Evolutionary conservation across 2,797 vertebrate species (phyloP).

Genomic region (Pteropus rufus): DNA sequence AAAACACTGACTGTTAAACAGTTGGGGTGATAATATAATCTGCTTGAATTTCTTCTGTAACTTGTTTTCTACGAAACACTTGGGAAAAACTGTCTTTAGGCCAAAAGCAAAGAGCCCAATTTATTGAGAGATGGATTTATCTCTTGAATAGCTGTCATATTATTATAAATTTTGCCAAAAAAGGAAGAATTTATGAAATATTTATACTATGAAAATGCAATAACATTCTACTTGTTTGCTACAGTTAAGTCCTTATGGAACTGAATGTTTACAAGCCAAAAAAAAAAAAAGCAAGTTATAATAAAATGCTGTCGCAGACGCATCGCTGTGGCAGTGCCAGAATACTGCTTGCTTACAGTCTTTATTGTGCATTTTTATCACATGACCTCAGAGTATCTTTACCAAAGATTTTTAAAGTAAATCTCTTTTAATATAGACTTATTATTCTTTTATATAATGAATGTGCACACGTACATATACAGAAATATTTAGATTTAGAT

Average conservation of each 20-base stretch:
- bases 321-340: slow-evolving; percentile 52
- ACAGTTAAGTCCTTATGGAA: slow-evolving; percentile 45
- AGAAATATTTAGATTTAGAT: slow-evolving; percentile 73
- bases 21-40: neutral
- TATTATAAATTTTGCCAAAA: slow-evolving; percentile 50
- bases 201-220: slow-evolving; percentile 55
- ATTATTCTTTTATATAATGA: slow-evolving; percentile 73
- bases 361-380: slow-evolving; percentile 72
- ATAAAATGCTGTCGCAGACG: slow-evolving; percentile 58
- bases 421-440: slow-evolving; percentile 73
- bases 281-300: slow-evolving; percentile 45
- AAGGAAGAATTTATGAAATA: slow-evolving; percentile 50
- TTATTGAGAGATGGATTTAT: slow-evolving; percentile 36
- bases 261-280: slow-evolving; percentile 63
- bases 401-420: slow-evolving; percentile 80
- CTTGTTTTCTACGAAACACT: slow-evolving; percentile 24
- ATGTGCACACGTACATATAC: slow-evolving; percentile 67
- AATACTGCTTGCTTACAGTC: slow-evolving; percentile 64
- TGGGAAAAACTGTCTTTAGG: neutral
- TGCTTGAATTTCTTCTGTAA: neutral
- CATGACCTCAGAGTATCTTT: slow-evolving; percentile 75
- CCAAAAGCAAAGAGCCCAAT: slow-evolving; percentile 34
- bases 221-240: slow-evolving; percentile 49
- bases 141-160: neutral
- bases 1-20: neutral